A percentile compares a stretch with the other conserved stretches of the same genome.
Evolutionary conservation across 2,888 invertebrate genomes (phyloP).

Genomic region (Nasonia oneida): DNA sequence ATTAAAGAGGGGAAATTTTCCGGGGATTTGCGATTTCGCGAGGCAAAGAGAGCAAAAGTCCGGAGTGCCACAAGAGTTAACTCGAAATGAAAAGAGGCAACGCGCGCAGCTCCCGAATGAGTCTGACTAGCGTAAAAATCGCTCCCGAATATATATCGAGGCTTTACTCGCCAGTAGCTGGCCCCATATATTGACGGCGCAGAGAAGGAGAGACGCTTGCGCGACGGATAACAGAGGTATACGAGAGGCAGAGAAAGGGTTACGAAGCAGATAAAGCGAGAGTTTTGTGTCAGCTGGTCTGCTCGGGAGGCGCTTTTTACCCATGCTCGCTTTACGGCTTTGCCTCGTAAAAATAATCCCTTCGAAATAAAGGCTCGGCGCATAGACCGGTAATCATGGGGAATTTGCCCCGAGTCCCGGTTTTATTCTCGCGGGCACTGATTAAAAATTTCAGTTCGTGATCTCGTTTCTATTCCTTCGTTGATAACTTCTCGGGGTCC

Average conservation of each 20-base stretch:
- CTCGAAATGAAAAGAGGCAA: slow-evolving; percentile 56
- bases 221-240: slow-evolving; percentile 8
- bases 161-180: slow-evolving; percentile 29
- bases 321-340: background rate
- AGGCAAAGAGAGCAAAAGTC: slow-evolving; percentile 34
- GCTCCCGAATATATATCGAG: slow-evolving; percentile 59
- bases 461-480: too few relatives aligned
- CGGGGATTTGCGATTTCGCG: slow-evolving; percentile 57
- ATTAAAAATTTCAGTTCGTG: background rate
- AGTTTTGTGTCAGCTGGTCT: slow-evolving; percentile 25
- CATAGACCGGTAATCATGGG: slow-evolving; percentile 25
- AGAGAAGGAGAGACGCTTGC: background rate
- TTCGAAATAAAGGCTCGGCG: slow-evolving; percentile 12
- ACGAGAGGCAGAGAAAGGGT: slow-evolving; percentile 15
- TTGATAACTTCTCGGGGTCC: background rate
- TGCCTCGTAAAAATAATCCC: slow-evolving; percentile 38
- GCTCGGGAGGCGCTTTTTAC: slow-evolving; percentile 20
- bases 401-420: background rate
- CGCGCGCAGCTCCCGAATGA: slow-evolving; percentile 26
- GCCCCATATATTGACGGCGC: slow-evolving; percentile 7
- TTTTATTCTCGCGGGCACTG: background rate
- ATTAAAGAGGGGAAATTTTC: slow-evolving; percentile 56
- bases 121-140: slow-evolving; percentile 56
- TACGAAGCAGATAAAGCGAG: background rate
- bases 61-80: slow-evolving; percentile 52